Evolutionary conservation across 2,797 vertebrate genomes (phyloP).

Genomic region (Sphaeramia orbicularis): DNA sequence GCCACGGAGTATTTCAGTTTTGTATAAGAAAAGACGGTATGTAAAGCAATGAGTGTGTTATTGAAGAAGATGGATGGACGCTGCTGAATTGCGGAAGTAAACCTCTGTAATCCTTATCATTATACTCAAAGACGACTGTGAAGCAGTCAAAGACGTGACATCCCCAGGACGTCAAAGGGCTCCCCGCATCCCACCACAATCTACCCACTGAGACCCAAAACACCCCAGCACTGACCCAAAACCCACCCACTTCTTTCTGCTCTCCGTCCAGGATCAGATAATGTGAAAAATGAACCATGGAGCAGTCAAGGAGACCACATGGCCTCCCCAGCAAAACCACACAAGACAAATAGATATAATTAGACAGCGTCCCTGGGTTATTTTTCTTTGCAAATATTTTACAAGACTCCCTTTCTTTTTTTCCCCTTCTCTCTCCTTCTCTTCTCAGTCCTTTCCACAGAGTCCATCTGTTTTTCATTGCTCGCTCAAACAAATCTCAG

Average conservation of each 20-base stretch:
- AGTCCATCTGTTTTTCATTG: slow-evolving; percentile 90
- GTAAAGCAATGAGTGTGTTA: slow-evolving; percentile 23
- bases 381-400: slow-evolving; percentile 92
- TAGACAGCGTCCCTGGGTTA: slow-evolving; percentile 86
- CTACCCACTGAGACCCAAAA: slow-evolving; percentile 60
- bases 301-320: slow-evolving; percentile 80
- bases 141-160: slow-evolving; percentile 61
- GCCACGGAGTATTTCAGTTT: slow-evolving; percentile 4
- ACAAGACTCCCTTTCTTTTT: slow-evolving; percentile 85
- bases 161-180: slow-evolving; percentile 51
- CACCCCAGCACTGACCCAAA: slow-evolving; percentile 36
- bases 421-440: slow-evolving; percentile 50
- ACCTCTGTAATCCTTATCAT: slow-evolving; percentile 63
- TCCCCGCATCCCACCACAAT: slow-evolving; percentile 29
- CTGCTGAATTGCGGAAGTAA: slow-evolving; percentile 51
- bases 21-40: slow-evolving; percentile 11
- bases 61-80: slow-evolving; percentile 59
- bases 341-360: slow-evolving; percentile 86
- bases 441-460: slow-evolving; percentile 72
- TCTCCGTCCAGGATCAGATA: slow-evolving; percentile 79
- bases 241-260: slow-evolving; percentile 64
- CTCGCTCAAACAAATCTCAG: slow-evolving; percentile 83
- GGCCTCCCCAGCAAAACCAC: slow-evolving; percentile 80
- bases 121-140: slow-evolving; percentile 45
- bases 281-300: slow-evolving; percentile 85